Conservation (phyloP, 1,140 invertebrate species). For the Drosophila rhopaloa region DNA sequence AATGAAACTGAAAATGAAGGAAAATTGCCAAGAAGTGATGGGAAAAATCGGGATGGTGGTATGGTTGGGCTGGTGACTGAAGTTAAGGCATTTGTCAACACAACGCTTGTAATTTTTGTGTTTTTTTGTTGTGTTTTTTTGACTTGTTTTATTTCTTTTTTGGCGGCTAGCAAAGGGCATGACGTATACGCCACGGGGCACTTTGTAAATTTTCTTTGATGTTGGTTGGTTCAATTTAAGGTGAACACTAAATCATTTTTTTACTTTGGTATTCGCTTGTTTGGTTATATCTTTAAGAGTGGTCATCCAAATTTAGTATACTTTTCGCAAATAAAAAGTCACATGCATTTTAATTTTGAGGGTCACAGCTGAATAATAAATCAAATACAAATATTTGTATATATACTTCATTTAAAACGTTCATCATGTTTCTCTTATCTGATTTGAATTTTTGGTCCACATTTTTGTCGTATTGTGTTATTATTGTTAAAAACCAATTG, state of each 20-base stretch:
- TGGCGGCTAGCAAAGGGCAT: neutral
- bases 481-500: no score
- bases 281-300: no score
- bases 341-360: no score
- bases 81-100: slow-evolving; percentile 63
- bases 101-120: slow-evolving; percentile 39
- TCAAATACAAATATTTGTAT: no score
- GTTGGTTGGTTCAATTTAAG: neutral
- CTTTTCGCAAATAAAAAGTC: no score
- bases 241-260: neutral
- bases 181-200: slow-evolving; percentile 12
- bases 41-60: neutral
- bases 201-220: neutral
- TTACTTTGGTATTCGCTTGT: no score
- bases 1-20: slow-evolving; percentile 51
- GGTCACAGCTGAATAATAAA: no score
- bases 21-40: slow-evolving; percentile 21
- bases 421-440: no score
- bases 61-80: slow-evolving; percentile 4
- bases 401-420: no score
- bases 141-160: slow-evolving; percentile 9
- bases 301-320: no score
- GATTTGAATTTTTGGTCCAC: no score
- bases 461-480: no score
- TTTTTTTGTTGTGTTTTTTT: neutral